Evolutionary conservation across 2,797 vertebrate species (phyloP), one percentile per base, ranked within the genome.

Genomic region (Anableps anableps): DNA sequence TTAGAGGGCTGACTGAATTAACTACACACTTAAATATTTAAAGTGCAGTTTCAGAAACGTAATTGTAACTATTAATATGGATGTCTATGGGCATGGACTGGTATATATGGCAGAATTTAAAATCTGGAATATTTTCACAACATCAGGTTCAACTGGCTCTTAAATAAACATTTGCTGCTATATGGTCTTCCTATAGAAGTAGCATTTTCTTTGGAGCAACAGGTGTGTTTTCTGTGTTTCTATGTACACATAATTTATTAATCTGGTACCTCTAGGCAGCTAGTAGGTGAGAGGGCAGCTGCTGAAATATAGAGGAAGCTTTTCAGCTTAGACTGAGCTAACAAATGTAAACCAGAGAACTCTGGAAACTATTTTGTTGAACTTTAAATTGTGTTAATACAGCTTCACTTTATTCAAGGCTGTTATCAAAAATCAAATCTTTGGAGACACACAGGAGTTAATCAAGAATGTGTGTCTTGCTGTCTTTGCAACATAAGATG

Each of bases 1-100:
- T 45, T 23, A 29, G 47, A 68, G 60, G 31, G 66, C 29, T 34
- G 68, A 78, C 23, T 47, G 71, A 55, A 71, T 72, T 79, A 62
- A 73, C 53, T 48, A 21, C 70, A 79, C 31, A 50, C 31, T 62
- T 58, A 73, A 47, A 60, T 60, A 60, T 73, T 62, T 64, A 74
- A 47, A 64, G 16, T 50, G 23, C 45, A 19, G 26, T 51, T 64
- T 29, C 47, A 21, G 26, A 74, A 50, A 51, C 4, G 4, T 79
- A 66, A 73, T 74, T 48, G 19, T 36, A 29, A 2, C 70, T 38
- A 62, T 72, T 72, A 36, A 48, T 62, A 79, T 10, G 38, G 21
- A 9, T 64, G 71, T 62, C 29, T 48, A 70, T 48, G 21, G 1
- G 41, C 16, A 1, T n/a, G 7, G 77, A 62, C 29, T 3, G 53